phyloP scores from a whole-genome alignment of 2,888 invertebrate genomes.

The Diogma glabrata region DNA sequence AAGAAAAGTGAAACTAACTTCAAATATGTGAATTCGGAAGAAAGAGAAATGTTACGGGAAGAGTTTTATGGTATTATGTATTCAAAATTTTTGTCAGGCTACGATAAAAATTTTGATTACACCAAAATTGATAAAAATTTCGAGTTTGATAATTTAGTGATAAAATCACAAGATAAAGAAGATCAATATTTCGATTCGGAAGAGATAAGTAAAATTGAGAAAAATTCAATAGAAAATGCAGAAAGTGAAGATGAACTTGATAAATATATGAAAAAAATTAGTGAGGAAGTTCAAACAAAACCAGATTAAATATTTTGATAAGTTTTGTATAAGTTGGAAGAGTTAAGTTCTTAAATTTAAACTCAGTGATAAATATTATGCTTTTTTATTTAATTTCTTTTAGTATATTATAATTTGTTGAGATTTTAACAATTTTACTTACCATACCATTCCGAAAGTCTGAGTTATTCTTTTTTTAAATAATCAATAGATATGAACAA shows the following conservation, averaged over 20 bases:
- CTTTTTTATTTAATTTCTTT: too few species aligned
- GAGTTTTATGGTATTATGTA: slow-evolving; percentile 82
- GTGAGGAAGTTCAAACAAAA: slow-evolving; percentile 19
- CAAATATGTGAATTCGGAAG: slow-evolving; percentile 41
- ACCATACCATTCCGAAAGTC: too few species aligned
- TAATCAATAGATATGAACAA: too few species aligned
- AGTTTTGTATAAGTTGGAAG: too few species aligned
- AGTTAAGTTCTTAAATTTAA: too few species aligned
- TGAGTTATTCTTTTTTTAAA: too few species aligned
- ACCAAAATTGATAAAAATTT: slow-evolving; percentile 67
- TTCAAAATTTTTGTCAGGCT: slow-evolving; percentile 69
- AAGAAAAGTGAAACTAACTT: slow-evolving; percentile 22
- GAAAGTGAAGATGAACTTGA: slow-evolving; percentile 55
- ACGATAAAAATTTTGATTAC: slow-evolving; percentile 76
- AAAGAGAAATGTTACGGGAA: slow-evolving; percentile 54
- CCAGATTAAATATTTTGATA: background rate
- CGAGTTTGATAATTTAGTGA: slow-evolving; percentile 63
- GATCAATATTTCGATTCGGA: slow-evolving; percentile 87
- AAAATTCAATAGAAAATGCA: slow-evolving; percentile 19
- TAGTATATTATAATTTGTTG: too few species aligned
- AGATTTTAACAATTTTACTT: too few species aligned
- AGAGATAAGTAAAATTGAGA: slow-evolving; percentile 44
- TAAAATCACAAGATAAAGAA: slow-evolving; percentile 68
- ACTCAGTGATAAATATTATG: too few species aligned
- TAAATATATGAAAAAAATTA: slow-evolving; percentile 52